Conservation (phyloP, 2,113 vertebrate species). For the Mungos mungo region DNA sequence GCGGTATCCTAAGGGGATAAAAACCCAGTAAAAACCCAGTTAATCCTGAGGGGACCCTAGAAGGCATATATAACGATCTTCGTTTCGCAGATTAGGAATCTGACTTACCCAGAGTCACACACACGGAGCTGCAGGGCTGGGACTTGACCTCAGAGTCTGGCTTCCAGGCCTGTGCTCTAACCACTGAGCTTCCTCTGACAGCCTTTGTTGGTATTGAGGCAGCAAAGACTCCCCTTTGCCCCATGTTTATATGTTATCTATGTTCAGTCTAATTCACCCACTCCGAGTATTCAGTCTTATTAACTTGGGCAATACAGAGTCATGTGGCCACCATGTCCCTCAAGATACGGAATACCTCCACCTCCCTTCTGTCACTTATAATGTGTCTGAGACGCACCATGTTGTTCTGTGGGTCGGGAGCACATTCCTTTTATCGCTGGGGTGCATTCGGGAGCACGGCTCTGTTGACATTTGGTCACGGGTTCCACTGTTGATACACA, state of each 20-base stretch:
- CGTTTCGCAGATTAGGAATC: background rate
- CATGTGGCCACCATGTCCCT: background rate
- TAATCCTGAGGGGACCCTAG: background rate
- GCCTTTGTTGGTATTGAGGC: background rate
- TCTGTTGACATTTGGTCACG: background rate
- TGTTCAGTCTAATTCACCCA: background rate
- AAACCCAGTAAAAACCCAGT: no score
- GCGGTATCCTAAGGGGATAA: accelerated
- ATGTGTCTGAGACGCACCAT: background rate
- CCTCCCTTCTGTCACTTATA: background rate
- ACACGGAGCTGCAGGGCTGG: background rate
- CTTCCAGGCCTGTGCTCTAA: background rate
- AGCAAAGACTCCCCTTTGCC: background rate
- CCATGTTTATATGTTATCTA: background rate
- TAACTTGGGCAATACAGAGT: background rate
- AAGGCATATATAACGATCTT: background rate
- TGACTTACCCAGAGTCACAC: background rate
- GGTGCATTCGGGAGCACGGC: accelerated
- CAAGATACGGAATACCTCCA: background rate
- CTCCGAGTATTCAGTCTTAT: background rate
- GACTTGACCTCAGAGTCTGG: background rate
- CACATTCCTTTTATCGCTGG: background rate
- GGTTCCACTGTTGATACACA: background rate
- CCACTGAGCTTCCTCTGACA: background rate
- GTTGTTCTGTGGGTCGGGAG: no score